phyloP scores from a whole-genome alignment of 2,797 vertebrate genomes.

The Babyrousa celebensis region DNA sequence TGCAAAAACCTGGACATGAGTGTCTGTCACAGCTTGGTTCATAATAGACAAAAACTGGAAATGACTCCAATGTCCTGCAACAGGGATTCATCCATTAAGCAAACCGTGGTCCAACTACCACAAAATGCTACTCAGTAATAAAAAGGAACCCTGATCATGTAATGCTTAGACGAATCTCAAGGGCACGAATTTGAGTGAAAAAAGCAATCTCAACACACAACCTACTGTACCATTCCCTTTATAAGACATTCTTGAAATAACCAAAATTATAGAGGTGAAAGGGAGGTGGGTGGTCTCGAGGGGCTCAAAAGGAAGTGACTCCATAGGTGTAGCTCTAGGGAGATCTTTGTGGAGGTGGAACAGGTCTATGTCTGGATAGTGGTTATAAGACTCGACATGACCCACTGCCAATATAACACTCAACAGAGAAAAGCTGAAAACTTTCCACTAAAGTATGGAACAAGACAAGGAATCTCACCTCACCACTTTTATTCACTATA shows the following conservation, averaged over 20 bases:
- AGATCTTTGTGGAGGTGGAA: accelerated
- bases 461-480: too few species aligned
- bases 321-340: neutral
- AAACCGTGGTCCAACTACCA: accelerated
- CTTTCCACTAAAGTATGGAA: too few species aligned
- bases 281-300: accelerated
- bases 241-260: neutral
- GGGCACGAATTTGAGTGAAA: neutral
- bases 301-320: accelerated
- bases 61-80: neutral
- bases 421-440: too few species aligned
- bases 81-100: accelerated
- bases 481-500: too few species aligned
- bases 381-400: neutral
- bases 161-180: neutral
- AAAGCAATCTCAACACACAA: neutral
- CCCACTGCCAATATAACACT: too few species aligned
- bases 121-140: neutral
- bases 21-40: accelerated
- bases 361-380: accelerated
- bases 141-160: neutral
- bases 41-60: accelerated
- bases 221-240: too few species aligned
- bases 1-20: neutral
- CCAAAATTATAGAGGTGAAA: neutral